A percentile compares a stretch with the other conserved stretches of the same genome.
Conservation (phyloP, 2,797 vertebrate genomes). For the Allobates femoralis region DNA sequence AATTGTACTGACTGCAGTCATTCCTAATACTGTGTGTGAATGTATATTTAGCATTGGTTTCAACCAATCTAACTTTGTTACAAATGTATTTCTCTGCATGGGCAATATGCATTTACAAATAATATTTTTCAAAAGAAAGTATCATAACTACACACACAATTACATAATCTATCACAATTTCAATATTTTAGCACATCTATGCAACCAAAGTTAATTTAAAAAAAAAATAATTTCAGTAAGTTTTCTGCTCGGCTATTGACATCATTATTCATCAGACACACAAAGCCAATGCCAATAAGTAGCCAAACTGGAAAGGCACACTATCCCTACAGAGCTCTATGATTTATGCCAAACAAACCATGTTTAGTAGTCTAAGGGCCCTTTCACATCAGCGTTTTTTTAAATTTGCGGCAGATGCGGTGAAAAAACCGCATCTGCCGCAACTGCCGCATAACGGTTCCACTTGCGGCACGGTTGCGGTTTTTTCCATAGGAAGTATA, state of each 20-base stretch:
- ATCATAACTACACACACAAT: neutral
- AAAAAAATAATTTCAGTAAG: neutral
- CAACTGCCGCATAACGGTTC: no score
- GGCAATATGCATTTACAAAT: neutral
- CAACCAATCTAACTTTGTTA: neutral
- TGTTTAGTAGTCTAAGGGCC: neutral
- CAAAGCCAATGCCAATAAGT: neutral
- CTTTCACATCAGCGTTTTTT: no score
- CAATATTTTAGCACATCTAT: neutral
- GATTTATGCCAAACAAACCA: neutral
- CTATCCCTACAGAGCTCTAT: neutral
- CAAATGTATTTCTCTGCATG: neutral
- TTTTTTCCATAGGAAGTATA: no score
- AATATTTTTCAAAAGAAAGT: neutral
- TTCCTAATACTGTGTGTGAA: neutral
- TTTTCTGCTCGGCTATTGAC: neutral
- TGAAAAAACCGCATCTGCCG: no score
- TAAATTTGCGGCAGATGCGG: no score
- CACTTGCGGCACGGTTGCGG: no score
- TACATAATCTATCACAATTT: neutral
- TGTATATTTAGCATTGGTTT: neutral
- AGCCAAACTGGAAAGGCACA: neutral
- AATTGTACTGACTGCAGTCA: neutral
- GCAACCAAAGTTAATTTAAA: neutral
- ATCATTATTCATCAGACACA: neutral